Conservation (phyloP, 1,140 invertebrate genomes). For the Lasioglossum baleicum region DNA sequence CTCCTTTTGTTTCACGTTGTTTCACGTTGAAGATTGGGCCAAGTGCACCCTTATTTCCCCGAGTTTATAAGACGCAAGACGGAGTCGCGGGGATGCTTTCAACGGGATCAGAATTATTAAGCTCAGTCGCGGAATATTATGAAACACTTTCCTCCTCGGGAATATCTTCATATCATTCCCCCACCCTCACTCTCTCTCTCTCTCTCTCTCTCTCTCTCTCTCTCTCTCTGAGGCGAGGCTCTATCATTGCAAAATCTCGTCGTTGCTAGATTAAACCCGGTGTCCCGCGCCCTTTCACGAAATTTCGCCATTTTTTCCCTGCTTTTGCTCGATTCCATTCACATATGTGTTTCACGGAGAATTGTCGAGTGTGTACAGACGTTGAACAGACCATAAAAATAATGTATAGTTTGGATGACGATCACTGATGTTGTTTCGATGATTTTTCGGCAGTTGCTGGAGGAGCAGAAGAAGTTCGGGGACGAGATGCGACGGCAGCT, state of each 20-base stretch:
- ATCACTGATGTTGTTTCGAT: not conserved
- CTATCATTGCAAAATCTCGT: not conserved
- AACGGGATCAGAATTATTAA: slow-evolving; percentile 33
- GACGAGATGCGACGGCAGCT: slow-evolving; percentile 88
- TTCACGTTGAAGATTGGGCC: slow-evolving; percentile 17
- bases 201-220: too few relatives aligned
- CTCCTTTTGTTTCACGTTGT: slow-evolving; percentile 17
- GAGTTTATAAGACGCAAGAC: slow-evolving; percentile 8
- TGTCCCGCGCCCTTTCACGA: not conserved
- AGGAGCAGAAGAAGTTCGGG: slow-evolving; percentile 85
- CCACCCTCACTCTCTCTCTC: not conserved
- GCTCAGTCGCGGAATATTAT: slow-evolving; percentile 21
- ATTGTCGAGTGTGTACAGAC: too few relatives aligned
- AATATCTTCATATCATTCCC: not conserved
- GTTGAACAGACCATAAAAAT: too few relatives aligned
- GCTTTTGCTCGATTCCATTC: not conserved
- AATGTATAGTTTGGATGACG: too few relatives aligned
- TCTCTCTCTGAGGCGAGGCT: too few relatives aligned
- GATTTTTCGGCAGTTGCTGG: slow-evolving; percentile 80
- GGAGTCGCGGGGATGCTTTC: slow-evolving; percentile 3
- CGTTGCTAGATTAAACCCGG: not conserved
- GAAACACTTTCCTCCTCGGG: slow-evolving; percentile 2
- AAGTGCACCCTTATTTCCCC: slow-evolving; percentile 20
- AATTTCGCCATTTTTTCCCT: not conserved
- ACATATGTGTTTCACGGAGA: not conserved